These are phyloP conservation scores for Hypolimnas misippus DNA, from an alignment of 2,888 invertebrate genomes.

Conservation along the genomic window DNA sequence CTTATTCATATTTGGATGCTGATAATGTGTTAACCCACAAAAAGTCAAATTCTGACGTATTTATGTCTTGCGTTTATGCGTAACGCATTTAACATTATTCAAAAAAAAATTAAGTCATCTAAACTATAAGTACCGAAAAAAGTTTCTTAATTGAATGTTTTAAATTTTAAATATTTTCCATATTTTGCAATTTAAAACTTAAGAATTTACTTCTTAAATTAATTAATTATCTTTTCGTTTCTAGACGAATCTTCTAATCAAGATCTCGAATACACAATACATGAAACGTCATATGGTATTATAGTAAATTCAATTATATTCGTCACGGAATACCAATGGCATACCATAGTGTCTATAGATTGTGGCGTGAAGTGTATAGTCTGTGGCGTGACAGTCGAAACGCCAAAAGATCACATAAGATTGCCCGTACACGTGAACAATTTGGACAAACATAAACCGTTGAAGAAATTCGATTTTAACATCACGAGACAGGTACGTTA, in stretches of 20 bases:
- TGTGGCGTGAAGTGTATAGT: conserved; percentile 41
- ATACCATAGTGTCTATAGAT: conserved; percentile 41
- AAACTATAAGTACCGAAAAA: no score
- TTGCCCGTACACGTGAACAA: conserved; percentile 32
- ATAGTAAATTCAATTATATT: conserved; percentile 46
- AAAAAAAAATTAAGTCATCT: no score
- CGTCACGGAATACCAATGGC: conserved; percentile 42
- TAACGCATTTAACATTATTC: no score
- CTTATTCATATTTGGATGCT: no score
- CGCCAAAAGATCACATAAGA: conserved; percentile 36
- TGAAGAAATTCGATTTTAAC: conserved; percentile 49
- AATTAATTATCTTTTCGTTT: not conserved
- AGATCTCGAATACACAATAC: conserved; percentile 14
- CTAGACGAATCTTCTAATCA: not conserved
- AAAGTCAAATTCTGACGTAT: no score
- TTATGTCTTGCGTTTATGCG: no score
- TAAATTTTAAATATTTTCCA: no score
- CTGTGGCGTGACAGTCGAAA: conserved; percentile 32
- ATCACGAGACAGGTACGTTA: conserved; percentile 54
- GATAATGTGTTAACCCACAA: no score
- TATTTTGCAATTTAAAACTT: no score
- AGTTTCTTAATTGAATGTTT: no score
- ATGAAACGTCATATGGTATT: conserved; percentile 40
- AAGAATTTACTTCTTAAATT: no score
- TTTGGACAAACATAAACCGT: conserved; percentile 41